Base-by-base conservation (phyloP, 2,888 invertebrate genomes). In the Norana najaformis region DNA sequence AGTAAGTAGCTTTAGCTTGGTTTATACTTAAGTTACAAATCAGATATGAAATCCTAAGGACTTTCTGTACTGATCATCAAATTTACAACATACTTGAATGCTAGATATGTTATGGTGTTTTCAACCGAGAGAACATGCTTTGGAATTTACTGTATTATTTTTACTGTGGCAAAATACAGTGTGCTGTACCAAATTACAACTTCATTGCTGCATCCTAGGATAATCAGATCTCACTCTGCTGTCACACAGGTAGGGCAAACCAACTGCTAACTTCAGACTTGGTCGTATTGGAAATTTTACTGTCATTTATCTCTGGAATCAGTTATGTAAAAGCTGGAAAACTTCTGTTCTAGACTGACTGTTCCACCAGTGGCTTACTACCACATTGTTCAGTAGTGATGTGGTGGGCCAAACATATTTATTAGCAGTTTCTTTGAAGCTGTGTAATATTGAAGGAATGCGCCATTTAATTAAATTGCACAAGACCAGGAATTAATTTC, bases 11-110 rank as follows among this genome's bases (percentile, higher is more conserved):
- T 5, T 53, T 53, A 30, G 30, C 30, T 53, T 53, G 30, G 23
- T 30, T 53, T 53, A 30, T 3, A 53, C 23, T 5, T 30, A 47
- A 30, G 53, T 23, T 53, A 53, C 53, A 16, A 53, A 30, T 53
- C 11, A 53, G 23, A 53, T 30, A 53, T 53, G 23, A 23, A 30
- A 1, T 53, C 30, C 23, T 53, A 30, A 53, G 53, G 23, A 53
- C 23, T 53, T 53, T 53, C 53, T 53, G 23, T 53, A 6, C 23
- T 30, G 47, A 47, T 47, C 47, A 47, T 47, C 14, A 47, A 69
- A 69, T 69, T n/a, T n/a, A n/a, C 69, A n/a, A n/a, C 69, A 30
- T 69, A 69, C n/a, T n/a, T 69, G 69, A 69, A 69, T 69, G 69
- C n/a, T n/a, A 69, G 53, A n/a, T 69, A n/a, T 69, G n/a, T n/a